Conservation (phyloP, 2,113 vertebrate species). For the Verasper variegatus region DNA sequence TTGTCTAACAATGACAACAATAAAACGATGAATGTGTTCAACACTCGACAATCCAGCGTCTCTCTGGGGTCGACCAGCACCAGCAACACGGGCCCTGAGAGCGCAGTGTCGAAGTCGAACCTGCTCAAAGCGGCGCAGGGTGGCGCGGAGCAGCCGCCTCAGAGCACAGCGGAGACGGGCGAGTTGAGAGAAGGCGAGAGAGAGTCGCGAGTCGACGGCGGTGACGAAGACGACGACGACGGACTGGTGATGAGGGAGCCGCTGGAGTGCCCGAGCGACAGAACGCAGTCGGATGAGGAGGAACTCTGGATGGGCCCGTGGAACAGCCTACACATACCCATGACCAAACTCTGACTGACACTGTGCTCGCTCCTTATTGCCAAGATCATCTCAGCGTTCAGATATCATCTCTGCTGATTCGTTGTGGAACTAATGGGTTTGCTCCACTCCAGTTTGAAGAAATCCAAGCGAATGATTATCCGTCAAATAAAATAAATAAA, state of each 20-base stretch:
- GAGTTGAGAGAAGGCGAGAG: constrained; percentile 80
- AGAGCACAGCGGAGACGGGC: constrained; percentile 70
- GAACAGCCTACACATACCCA: constrained; percentile 99
- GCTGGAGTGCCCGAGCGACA: constrained; percentile 87
- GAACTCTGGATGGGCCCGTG: constrained; percentile 99
- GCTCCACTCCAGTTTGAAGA: not conserved
- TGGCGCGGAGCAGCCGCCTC: constrained; percentile 28
- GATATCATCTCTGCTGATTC: constrained; percentile 10
- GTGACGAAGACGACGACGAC: constrained; percentile 74
- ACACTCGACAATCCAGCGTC: constrained; percentile 83
- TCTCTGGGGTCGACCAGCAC: constrained; percentile 81
- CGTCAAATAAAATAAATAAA: not conserved
- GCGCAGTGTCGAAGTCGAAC: constrained; percentile 50
- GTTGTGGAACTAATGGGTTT: constrained; percentile 33
- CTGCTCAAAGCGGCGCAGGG: constrained; percentile 60
- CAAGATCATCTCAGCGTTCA: constrained; percentile 33
- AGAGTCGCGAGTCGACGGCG: constrained; percentile 81
- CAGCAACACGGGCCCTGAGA: constrained; percentile 76
- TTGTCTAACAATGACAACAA: constrained; percentile 54
- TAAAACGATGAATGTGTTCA: constrained; percentile 84
- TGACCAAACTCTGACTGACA: constrained; percentile 96
- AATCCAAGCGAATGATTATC: too few relatives aligned
- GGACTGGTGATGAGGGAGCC: constrained; percentile 82
- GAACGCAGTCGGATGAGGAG: constrained; percentile 92
- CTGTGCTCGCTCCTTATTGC: constrained; percentile 21